Percentiles rank a stretch among this genome's conserved stretches.
Conservation (phyloP, 2,888 invertebrate genomes). For the Perizoma affinitatum region DNA sequence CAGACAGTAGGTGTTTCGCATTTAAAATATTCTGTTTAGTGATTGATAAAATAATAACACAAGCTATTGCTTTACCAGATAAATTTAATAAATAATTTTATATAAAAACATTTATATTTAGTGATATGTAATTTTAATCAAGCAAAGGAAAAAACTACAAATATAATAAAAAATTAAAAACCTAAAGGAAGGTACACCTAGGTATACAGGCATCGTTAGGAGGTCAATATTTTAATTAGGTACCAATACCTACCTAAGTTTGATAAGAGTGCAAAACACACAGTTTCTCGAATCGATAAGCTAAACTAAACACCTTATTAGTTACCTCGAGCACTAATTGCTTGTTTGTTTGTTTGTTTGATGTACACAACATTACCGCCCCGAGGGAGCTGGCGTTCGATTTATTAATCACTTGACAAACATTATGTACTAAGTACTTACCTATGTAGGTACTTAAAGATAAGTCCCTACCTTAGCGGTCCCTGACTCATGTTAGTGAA, state of each 20-base stretch:
- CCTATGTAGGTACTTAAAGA: slow-evolving; percentile 26
- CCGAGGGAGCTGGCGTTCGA: slow-evolving; percentile 36
- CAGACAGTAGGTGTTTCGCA: too few species aligned
- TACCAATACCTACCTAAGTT: slow-evolving; percentile 8
- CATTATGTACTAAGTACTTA: slow-evolving; percentile 26
- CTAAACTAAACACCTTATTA: slow-evolving; percentile 40
- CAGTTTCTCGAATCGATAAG: slow-evolving; percentile 47
- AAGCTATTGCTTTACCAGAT: too few species aligned
- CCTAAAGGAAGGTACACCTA: too few species aligned
- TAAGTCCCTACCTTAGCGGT: slow-evolving; percentile 37
- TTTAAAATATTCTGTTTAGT: too few species aligned
- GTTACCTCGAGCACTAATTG: slow-evolving; percentile 57
- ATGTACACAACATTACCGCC: slow-evolving; percentile 51
- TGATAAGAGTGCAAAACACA: slow-evolving; percentile 36
- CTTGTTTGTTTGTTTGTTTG: slow-evolving; percentile 61
- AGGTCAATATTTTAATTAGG: neutral
- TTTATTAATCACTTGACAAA: slow-evolving; percentile 58
- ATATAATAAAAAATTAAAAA: too few species aligned
- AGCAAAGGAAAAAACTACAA: too few species aligned
- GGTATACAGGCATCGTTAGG: too few species aligned
- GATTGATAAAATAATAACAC: too few species aligned
- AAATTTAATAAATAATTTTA: too few species aligned
- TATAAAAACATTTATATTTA: too few species aligned
- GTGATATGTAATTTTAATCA: too few species aligned
- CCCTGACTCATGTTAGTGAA: slow-evolving; percentile 47